A percentile compares a stretch with the other conserved stretches of the same genome.
Conservation (phyloP, 1,140 invertebrate species). For the Solenopsis invicta region DNA sequence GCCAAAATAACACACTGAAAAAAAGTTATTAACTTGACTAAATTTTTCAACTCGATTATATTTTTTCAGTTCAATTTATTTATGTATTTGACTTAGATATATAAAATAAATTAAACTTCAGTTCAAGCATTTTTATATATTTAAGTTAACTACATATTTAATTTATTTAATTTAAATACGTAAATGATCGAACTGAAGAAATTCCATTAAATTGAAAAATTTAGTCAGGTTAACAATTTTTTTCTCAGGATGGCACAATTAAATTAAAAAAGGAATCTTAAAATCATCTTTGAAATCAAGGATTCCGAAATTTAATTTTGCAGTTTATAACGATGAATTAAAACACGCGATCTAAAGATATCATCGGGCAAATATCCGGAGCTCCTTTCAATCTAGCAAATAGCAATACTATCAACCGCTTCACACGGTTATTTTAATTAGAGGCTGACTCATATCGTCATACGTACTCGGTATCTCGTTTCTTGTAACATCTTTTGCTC, state of each 20-base stretch:
- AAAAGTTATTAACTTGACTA: too few relatives aligned
- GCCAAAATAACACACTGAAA: neutral
- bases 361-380: neutral
- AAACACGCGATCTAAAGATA: neutral
- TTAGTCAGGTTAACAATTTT: too few relatives aligned
- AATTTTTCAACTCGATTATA: too few relatives aligned
- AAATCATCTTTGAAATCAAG: neutral
- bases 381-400: slow-evolving; percentile 9
- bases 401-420: neutral
- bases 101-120: too few relatives aligned
- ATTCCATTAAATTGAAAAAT: too few relatives aligned
- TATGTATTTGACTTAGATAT: too few relatives aligned
- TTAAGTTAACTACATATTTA: too few relatives aligned
- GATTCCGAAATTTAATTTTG: neutral
- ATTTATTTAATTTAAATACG: too few relatives aligned
- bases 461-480: slow-evolving; percentile 44
- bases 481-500: slow-evolving; percentile 49
- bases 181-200: too few relatives aligned
- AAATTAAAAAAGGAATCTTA: neutral
- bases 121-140: too few relatives aligned
- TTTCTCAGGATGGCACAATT: neutral
- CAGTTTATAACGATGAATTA: too few relatives aligned
- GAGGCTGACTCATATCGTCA: slow-evolving; percentile 41
- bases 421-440: slow-evolving; percentile 15
- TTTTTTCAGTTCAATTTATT: too few relatives aligned